Evolutionary conservation across 1,140 invertebrate species (phyloP).

Genomic region (Papilio dardanus): DNA sequence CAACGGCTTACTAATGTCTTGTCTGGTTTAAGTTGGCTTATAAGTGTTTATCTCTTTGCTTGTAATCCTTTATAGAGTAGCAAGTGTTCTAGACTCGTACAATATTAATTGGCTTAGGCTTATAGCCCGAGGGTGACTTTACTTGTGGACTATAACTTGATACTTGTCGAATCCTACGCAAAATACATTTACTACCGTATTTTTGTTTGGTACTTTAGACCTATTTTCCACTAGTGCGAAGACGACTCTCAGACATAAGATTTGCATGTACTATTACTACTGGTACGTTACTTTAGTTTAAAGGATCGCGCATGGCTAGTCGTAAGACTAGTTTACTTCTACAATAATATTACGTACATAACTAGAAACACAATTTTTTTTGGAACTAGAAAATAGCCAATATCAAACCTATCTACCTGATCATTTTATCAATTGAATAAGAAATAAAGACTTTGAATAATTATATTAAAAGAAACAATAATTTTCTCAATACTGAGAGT

Average conservation of each 20-base stretch:
- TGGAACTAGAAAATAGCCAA: too few relatives aligned
- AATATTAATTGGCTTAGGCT: conserved; percentile 25
- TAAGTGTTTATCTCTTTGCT: conserved; percentile 3
- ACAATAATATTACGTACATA: too few relatives aligned
- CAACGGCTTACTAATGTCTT: not conserved
- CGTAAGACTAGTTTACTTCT: too few relatives aligned
- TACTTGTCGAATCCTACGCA: not conserved
- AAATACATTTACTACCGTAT: too few relatives aligned
- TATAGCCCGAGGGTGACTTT: not conserved
- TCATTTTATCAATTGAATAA: too few relatives aligned
- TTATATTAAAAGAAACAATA: not conserved
- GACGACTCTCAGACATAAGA: not conserved
- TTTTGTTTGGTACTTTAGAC: too few relatives aligned
- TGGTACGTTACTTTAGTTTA: not conserved
- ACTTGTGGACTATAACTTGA: not conserved
- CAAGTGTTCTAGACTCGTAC: not conserved
- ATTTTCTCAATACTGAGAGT: conserved; percentile 24
- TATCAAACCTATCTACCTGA: too few relatives aligned
- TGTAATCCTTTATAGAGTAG: conserved; percentile 25
- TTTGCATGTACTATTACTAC: not conserved
- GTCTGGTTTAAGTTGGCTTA: conserved; percentile 12
- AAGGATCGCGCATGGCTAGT: not conserved
- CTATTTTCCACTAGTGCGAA: not conserved
- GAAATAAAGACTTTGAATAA: not conserved
- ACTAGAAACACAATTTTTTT: not conserved